Conservation (phyloP, 2,888 invertebrate species). For the Cartodere bifasciata region DNA sequence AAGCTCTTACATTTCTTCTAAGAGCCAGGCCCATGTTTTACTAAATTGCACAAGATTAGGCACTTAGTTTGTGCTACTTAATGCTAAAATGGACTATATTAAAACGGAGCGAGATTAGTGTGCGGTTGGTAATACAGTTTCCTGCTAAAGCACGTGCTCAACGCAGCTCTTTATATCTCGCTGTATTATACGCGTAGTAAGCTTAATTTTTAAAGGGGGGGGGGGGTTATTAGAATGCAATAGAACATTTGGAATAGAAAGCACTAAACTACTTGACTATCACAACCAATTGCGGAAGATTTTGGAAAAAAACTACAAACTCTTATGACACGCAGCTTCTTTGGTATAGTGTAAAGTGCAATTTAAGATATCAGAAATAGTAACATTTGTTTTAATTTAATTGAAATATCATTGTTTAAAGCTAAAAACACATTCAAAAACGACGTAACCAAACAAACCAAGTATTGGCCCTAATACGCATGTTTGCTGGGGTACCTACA, state of each 20-base stretch:
- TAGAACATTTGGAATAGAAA: slow-evolving; percentile 20
- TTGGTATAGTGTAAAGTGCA: slow-evolving; percentile 33
- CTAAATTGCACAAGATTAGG: slow-evolving; percentile 37
- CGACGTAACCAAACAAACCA: too few species aligned
- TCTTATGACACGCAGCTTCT: slow-evolving; percentile 33
- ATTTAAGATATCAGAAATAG: slow-evolving; percentile 16
- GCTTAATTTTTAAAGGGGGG: neutral
- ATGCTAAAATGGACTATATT: too few species aligned
- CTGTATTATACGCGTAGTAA: too few species aligned
- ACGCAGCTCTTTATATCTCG: too few species aligned
- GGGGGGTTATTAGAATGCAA: slow-evolving; percentile 2
- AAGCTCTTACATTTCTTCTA: slow-evolving; percentile 22
- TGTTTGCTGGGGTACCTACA: too few species aligned
- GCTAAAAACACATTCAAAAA: too few species aligned
- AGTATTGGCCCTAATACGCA: too few species aligned
- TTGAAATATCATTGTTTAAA: too few species aligned
- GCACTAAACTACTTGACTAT: slow-evolving; percentile 30
- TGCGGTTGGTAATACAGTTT: too few species aligned
- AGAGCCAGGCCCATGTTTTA: slow-evolving; percentile 33
- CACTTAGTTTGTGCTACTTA: slow-evolving; percentile 34
- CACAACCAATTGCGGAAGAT: slow-evolving; percentile 38
- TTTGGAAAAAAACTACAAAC: slow-evolving; percentile 23
- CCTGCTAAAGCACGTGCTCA: too few species aligned
- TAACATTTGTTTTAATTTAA: too few species aligned
- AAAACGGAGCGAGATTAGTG: too few species aligned